phyloP scores from a whole-genome alignment of 2,797 vertebrate species.

The Gastrophryne carolinensis region DNA sequence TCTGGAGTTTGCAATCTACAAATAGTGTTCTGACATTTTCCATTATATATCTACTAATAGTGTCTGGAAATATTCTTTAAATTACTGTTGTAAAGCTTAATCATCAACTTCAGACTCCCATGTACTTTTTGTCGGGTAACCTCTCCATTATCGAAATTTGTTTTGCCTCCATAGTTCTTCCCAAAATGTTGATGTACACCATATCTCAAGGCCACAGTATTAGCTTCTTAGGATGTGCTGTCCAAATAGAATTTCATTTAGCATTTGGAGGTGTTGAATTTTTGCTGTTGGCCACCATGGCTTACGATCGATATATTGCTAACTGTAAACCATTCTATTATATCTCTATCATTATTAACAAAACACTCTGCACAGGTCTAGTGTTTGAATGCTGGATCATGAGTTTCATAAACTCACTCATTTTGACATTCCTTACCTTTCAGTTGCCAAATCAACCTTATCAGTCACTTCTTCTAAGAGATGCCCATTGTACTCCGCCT shows the following conservation, averaged over 20 bases:
- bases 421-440: neutral
- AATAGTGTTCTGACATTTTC: slow-evolving; percentile 13
- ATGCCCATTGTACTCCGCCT: slow-evolving; percentile 12
- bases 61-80: slow-evolving; percentile 19
- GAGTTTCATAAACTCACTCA: neutral
- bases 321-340: slow-evolving; percentile 29
- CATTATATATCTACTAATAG: neutral
- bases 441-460: slow-evolving; percentile 10
- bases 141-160: slow-evolving; percentile 29
- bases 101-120: neutral
- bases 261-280: slow-evolving; percentile 3
- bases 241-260: slow-evolving; percentile 1
- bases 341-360: slow-evolving; percentile 13
- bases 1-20: neutral
- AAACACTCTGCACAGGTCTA: neutral
- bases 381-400: neutral
- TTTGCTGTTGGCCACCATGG: slow-evolving; percentile 20
- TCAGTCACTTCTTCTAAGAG: slow-evolving; percentile 35
- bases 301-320: slow-evolving; percentile 22
- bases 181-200: slow-evolving; percentile 7
- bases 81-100: slow-evolving; percentile 12
- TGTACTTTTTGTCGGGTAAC: slow-evolving; percentile 36
- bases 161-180: slow-evolving; percentile 7
- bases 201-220: slow-evolving; percentile 21
- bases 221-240: slow-evolving; percentile 31